phyloP scores from a whole-genome alignment of 2,113 vertebrate genomes.

The Varanus salvator region DNA sequence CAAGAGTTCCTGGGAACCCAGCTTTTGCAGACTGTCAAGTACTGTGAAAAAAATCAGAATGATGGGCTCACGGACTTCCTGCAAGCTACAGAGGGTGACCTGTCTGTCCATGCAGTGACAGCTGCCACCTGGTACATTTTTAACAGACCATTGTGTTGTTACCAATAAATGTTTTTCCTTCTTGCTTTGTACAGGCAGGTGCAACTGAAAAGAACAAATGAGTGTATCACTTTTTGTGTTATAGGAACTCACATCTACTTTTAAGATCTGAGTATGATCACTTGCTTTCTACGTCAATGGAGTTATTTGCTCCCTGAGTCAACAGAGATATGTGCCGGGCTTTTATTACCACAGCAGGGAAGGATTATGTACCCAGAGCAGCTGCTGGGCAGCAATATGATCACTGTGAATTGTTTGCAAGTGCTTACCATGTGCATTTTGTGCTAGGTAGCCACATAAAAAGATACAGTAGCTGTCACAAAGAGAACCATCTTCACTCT shows the following conservation, averaged over 20 bases:
- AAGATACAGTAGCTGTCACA: not conserved
- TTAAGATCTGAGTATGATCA: slow-evolving; percentile 9
- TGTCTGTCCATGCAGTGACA: not conserved
- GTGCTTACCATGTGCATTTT: not conserved
- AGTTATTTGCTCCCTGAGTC: slow-evolving; percentile 26
- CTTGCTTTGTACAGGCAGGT: not conserved
- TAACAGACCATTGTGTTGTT: not conserved
- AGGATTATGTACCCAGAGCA: slow-evolving; percentile 28
- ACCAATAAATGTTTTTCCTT: not conserved
- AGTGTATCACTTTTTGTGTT: not conserved
- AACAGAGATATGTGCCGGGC: slow-evolving; percentile 15
- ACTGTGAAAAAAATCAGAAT: not conserved
- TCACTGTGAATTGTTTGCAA: slow-evolving; percentile 15
- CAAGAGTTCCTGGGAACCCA: not conserved
- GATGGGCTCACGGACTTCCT: not conserved
- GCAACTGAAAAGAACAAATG: not conserved
- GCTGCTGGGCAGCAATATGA: slow-evolving; percentile 28
- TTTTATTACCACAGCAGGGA: slow-evolving; percentile 29
- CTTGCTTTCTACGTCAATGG: slow-evolving; percentile 3
- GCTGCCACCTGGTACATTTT: not conserved
- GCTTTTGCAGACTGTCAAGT: not conserved
- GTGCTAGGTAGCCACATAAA: not conserved
- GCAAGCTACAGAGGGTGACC: not conserved
- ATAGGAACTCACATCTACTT: not conserved
- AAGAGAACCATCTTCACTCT: not conserved